Base-by-base conservation (phyloP, 64 coral and sea anemone species). In the Acropora yongei region DNA sequence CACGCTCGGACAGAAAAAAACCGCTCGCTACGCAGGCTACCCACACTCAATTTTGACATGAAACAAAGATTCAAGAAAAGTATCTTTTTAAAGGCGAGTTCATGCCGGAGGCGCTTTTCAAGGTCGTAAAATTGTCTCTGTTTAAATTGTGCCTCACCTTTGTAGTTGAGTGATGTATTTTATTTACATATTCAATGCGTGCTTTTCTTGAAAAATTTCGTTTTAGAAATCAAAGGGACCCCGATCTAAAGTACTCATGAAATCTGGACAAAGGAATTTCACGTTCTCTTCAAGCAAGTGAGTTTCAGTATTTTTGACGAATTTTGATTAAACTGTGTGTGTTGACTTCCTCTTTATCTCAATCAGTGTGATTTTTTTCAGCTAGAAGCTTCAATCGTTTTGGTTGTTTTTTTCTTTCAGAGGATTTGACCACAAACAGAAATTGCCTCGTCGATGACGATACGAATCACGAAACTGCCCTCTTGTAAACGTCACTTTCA, bases 251-350 rank as follows among this genome's bases (percentile, higher is more conserved):
- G 72, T 88, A 9, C 86, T 57, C 71, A 77, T 77, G 72, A 88
- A 88, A 20, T 88, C 86, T 20, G 86, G 86, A 77, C 72, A 88
- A 8, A 88, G 73, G 53, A 88, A 48, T 58, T 16, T 76, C 43
- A 88, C 86, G 39, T 88, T 76, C 30, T 88, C 86, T 8, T 60
- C 72, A 10, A 88, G 74, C 49, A 88, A 78, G 86, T 88, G 48
- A 88, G 72, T 75, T 75, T 18, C 30, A 30, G 30, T 30, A 4
- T 3, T 14, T 12, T 13, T 63, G 8, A 12, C 11, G 51, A 55
- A 55, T 55, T 5, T 10, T 55, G 10, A 7, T 55, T 10, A 1
- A 10, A 5, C 10, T 55, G 5, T 55, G 51, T 6, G 8, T 66
- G 61, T 13, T 7, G 4, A 13, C 10, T 10, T 47, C 20, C 43